phyloP scores from a whole-genome alignment of 2,797 vertebrate species.

The Acanthiza pusilla region DNA sequence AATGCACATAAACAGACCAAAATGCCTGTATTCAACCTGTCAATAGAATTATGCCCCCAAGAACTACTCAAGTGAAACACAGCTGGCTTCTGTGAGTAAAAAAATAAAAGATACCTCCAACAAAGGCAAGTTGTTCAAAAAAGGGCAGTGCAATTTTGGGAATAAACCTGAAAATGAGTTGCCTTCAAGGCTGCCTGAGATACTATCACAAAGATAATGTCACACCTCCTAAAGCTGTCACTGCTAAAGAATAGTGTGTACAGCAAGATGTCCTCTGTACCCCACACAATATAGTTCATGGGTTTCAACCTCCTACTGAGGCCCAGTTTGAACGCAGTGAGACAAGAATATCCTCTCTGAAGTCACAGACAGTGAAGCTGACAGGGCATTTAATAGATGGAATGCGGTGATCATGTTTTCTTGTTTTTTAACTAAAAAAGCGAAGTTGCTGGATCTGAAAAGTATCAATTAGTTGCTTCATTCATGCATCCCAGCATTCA shows the following conservation, averaged over 20 bases:
- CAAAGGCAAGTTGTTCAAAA: not conserved
- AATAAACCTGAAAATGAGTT: not conserved
- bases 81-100: not conserved
- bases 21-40: not conserved
- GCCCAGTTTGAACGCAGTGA: not conserved
- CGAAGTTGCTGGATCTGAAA: not conserved
- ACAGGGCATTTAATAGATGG: not conserved
- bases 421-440: not conserved
- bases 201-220: not conserved
- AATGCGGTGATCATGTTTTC: not conserved
- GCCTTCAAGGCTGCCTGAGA: not conserved
- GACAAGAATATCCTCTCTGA: not conserved
- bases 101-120: not conserved
- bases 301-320: not conserved
- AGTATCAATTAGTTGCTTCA: not conserved
- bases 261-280: not conserved
- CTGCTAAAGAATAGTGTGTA: not conserved
- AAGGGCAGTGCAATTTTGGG: not conserved
- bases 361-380: not conserved
- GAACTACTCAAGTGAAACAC: not conserved
- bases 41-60: not conserved
- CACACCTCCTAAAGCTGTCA: not conserved
- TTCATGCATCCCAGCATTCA: not conserved
- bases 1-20: not conserved
- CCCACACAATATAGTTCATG: not conserved